phyloP scores from a whole-genome alignment of 2,888 invertebrate species.

The Dysmachus trigonus region DNA sequence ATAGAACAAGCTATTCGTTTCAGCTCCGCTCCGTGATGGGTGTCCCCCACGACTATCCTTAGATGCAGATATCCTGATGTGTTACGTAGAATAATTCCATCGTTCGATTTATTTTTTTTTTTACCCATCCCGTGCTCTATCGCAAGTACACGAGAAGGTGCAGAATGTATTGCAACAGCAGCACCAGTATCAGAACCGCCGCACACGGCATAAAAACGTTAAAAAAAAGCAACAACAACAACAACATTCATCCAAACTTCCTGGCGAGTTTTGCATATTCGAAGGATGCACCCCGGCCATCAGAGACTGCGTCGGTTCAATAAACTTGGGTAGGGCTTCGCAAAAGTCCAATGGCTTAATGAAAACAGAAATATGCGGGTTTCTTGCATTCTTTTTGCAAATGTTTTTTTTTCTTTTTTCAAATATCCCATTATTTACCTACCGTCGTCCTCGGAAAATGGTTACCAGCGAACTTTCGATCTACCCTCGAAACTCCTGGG shows the following conservation, averaged over 20 bases:
- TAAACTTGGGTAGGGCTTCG: background rate
- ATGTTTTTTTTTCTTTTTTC: background rate
- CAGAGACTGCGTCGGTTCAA: background rate
- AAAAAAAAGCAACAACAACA: background rate
- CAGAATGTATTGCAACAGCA: background rate
- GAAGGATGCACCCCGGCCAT: background rate
- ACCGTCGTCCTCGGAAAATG: background rate
- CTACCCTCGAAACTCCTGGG: background rate
- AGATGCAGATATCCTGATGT: slow-evolving; percentile 34
- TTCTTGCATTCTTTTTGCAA: background rate
- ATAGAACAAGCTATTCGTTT: slow-evolving; percentile 22
- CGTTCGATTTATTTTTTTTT: background rate
- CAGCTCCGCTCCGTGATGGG: slow-evolving; percentile 1
- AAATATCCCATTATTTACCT: background rate
- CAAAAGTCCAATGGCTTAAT: background rate
- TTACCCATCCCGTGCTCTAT: background rate
- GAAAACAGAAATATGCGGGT: background rate
- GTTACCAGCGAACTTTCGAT: background rate
- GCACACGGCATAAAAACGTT: background rate
- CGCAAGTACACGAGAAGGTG: background rate
- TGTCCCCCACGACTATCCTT: slow-evolving; percentile 3
- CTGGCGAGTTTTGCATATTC: slow-evolving; percentile 23
- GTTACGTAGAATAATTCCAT: slow-evolving; percentile 23
- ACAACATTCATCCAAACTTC: background rate
- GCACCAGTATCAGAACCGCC: background rate